Base-by-base conservation (phyloP, 1,140 invertebrate genomes). In the Macrocentrus cingulum region DNA sequence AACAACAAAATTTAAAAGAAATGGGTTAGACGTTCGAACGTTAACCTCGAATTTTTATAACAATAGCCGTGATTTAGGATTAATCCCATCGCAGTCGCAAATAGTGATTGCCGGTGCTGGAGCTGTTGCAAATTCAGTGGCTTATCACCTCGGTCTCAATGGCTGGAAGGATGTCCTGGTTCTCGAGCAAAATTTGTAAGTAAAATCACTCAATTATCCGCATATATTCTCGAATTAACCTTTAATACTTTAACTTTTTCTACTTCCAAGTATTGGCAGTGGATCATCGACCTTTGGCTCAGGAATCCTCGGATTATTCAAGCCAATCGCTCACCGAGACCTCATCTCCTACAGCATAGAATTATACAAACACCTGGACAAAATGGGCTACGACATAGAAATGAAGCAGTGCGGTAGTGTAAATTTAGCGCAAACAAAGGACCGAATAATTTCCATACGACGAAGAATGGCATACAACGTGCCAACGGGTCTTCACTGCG, bases 361-460 rank as follows among this genome's bases (percentile, higher is more conserved):
- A 59, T 69, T 89, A 25, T 89, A 89, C 63, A 76, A 81, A 66
- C 70, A 84, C 42, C 69, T 89, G 46, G 80, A 88, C 63, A 78
- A 82, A 53, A 77, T 85, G 72, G 86, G 86, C n/a, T 81, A 84
- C 65, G 80, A 85, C 62, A 77, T 87, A 56, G 82, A 83, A 70
- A 81, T 87, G 62, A 84, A 84, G 66, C 76, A 84, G 67, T 87
- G 84, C 76, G 89, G 89, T 1, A 89, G 87, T 66, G 67, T 91
- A 39, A 84, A 87, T 74, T 73, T 92, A 56, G 88, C 89, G 34
- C 84, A 88, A 72, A 88, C 86, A 2, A 83, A 84, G 74, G 88
- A 91, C 62, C 76, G 89, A 70, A 80, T 91, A 75, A 84, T 87
- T 45, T 81, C 83, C 11, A 74, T 88, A 46, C 84, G 82, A 70